Evolutionary conservation across 2,113 vertebrate genomes (phyloP).

Genomic region (Ochotona curzoniae): DNA sequence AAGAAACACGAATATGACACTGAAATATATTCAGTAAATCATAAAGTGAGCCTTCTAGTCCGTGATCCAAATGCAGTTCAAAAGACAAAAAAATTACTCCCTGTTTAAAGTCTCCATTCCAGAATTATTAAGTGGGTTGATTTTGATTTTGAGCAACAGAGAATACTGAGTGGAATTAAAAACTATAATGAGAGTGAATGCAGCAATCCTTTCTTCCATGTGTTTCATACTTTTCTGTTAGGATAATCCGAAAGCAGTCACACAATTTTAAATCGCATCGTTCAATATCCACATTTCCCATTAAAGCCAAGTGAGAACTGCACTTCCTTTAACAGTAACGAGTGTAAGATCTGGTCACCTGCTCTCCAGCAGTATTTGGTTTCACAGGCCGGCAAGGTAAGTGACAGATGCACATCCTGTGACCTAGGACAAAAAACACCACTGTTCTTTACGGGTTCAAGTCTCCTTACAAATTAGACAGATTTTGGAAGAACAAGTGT

Average conservation of each 20-base stretch:
- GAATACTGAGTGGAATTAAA: conserved; percentile 6
- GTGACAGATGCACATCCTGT: conserved; percentile 98
- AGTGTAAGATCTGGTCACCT: conserved; percentile 83
- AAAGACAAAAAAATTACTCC: conserved; percentile 41
- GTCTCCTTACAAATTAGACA: background rate
- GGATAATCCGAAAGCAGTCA: conserved; percentile 1
- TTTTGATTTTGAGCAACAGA: conserved; percentile 37
- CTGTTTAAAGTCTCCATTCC: conserved; percentile 39
- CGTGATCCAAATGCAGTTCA: conserved; percentile 60
- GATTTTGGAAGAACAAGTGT: conserved; percentile 21
- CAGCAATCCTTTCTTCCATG: background rate
- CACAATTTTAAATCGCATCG: conserved; percentile 15
- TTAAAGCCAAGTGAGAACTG: background rate
- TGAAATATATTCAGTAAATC: conserved; percentile 36
- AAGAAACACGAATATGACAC: background rate
- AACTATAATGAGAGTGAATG: conserved; percentile 18
- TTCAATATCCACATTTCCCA: background rate
- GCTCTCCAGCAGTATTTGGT: conserved; percentile 89
- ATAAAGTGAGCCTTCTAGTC: background rate
- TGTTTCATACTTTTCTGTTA: background rate
- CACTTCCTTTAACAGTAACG: conserved; percentile 14
- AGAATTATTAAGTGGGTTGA: conserved; percentile 33
- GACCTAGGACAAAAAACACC: conserved; percentile 87
- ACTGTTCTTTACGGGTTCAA: background rate
- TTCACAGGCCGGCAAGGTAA: conserved; percentile 93